Conservation (phyloP, 2,113 vertebrate genomes). For the Pleuronectes platessa region DNA sequence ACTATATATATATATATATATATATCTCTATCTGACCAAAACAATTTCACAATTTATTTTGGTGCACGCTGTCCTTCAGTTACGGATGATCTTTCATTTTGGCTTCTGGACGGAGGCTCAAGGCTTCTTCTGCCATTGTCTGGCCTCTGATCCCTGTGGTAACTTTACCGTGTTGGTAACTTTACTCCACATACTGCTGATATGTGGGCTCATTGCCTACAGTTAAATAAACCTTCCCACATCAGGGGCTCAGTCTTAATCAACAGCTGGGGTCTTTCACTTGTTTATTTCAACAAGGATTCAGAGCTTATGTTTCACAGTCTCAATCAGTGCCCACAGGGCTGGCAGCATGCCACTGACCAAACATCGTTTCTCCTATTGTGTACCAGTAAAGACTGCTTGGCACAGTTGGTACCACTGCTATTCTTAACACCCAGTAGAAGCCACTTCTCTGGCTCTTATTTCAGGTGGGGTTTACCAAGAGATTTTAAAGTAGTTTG, state of each 20-base stretch:
- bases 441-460: not conserved
- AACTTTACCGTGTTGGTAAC: constrained; percentile 43
- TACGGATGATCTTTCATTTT: constrained; percentile 16
- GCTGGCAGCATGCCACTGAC: constrained; percentile 4
- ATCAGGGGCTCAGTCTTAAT: constrained; percentile 34
- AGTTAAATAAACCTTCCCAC: constrained; percentile 5
- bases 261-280: constrained; percentile 47
- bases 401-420: constrained; percentile 15
- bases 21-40: no score
- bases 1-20: no score
- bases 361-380: constrained; percentile 21
- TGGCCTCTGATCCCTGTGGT: constrained; percentile 13
- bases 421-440: constrained; percentile 62
- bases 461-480: constrained; percentile 14
- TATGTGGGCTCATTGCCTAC: constrained; percentile 11
- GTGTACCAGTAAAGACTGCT: constrained; percentile 50
- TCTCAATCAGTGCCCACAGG: constrained; percentile 16
- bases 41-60: not conserved
- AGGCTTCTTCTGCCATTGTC: constrained; percentile 2
- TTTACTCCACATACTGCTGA: constrained; percentile 34
- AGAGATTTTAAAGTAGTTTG: constrained; percentile 23
- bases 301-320: constrained; percentile 33
- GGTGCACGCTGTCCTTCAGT: not conserved
- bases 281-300: constrained; percentile 46
- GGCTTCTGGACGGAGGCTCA: not conserved